Evolutionary conservation across 92 coral and sea anemone genomes (phyloP).

Genomic region (Palythoa heliodiscus): DNA sequence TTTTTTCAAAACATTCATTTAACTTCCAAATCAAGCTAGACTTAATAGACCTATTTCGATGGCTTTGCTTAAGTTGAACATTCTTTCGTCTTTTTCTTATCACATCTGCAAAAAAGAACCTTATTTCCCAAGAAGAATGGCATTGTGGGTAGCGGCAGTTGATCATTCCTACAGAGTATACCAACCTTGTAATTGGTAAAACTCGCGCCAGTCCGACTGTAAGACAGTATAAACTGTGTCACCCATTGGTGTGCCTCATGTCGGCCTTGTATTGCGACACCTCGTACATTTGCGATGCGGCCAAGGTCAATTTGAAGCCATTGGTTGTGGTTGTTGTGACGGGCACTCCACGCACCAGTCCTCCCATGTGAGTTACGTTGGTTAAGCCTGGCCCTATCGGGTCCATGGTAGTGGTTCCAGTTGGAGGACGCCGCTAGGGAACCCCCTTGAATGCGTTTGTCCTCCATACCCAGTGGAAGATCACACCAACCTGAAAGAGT

Average conservation of each 20-base stretch:
- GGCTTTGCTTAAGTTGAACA: no score
- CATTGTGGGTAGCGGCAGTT: background rate
- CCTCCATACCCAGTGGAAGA: conserved; percentile 39
- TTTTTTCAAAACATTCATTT: no score
- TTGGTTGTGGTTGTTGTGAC: conserved; percentile 21
- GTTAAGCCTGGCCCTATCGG: conserved; percentile 41
- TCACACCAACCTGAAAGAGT: conserved; percentile 3
- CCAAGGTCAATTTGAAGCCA: conserved; percentile 42
- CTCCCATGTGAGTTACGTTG: conserved; percentile 39
- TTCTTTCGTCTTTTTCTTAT: no score
- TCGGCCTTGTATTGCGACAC: conserved; percentile 38
- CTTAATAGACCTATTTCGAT: no score
- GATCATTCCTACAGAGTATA: background rate
- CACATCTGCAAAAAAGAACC: no score
- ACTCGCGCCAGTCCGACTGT: conserved; percentile 20
- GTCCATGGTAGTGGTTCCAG: conserved; percentile 28
- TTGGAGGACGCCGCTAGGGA: conserved; percentile 29
- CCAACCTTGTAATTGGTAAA: conserved; percentile 32
- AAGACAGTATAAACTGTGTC: conserved; percentile 29
- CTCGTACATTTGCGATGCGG: conserved; percentile 17
- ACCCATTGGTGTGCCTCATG: conserved; percentile 42
- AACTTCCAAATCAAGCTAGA: no score
- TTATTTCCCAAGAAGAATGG: no score
- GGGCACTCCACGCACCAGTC: conserved; percentile 32
- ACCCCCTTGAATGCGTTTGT: conserved; percentile 23